These are phyloP conservation scores for Hirundo rustica DNA, from an alignment of 2,797 vertebrate genomes.

Conservation along the genomic window DNA sequence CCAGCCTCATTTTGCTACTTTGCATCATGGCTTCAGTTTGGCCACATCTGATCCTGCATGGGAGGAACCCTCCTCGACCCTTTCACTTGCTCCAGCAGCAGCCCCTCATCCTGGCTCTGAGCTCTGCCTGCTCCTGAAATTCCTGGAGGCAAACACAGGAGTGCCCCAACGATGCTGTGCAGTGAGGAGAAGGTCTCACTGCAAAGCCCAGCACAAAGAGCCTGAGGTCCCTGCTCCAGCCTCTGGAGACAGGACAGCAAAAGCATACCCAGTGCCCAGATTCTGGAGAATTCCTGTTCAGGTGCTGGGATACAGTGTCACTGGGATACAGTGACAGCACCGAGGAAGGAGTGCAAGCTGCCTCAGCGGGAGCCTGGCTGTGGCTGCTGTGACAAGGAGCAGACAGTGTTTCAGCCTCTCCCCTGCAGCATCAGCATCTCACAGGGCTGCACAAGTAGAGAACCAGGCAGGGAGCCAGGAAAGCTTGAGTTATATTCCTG, in stretches of 20 bases:
- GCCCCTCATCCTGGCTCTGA: background rate
- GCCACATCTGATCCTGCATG: background rate
- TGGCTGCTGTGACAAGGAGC: background rate
- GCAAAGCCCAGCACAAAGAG: background rate
- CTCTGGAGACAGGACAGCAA: background rate
- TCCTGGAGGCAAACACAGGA: background rate
- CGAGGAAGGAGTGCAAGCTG: background rate
- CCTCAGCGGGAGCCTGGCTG: background rate
- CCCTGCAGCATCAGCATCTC: constrained; percentile 1
- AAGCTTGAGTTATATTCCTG: constrained; percentile 54
- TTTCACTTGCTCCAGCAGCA: background rate
- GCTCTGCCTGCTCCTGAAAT: background rate
- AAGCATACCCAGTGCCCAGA: fast-evolving
- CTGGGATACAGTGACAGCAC: background rate
- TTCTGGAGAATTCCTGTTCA: background rate
- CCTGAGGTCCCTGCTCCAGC: background rate
- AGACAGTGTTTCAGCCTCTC: background rate
- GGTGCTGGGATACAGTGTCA: background rate
- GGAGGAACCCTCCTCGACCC: background rate
- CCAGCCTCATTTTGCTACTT: background rate
- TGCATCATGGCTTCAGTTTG: background rate
- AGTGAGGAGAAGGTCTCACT: background rate
- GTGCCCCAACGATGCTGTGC: background rate
- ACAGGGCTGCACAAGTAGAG: background rate
- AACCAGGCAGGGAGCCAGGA: constrained; percentile 34